These are phyloP conservation scores for Porphyrio hochstetteri DNA, from an alignment of 2,113 vertebrate species.

Conservation along the genomic window DNA sequence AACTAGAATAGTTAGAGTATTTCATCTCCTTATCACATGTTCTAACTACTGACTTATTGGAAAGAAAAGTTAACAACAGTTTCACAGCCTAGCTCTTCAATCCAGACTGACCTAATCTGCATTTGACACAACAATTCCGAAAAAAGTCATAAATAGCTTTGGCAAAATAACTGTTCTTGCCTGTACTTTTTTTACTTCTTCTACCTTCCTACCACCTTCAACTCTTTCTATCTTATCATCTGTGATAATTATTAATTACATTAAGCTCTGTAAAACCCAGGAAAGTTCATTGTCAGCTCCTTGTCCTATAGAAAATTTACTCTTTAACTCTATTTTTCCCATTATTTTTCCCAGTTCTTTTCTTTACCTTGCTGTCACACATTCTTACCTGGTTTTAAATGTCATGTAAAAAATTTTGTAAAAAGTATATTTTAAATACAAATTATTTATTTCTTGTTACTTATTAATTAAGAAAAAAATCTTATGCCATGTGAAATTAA, in stretches of 20 bases:
- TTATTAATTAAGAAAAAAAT: not conserved
- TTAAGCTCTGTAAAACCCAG: not conserved
- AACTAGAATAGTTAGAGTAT: not conserved
- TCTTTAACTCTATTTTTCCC: not conserved
- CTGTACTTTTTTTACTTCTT: not conserved
- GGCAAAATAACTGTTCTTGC: not conserved
- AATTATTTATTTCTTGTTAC: not conserved
- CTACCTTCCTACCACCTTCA: not conserved
- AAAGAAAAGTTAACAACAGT: not conserved
- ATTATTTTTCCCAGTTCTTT: not conserved
- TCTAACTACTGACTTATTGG: not conserved
- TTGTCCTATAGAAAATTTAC: not conserved
- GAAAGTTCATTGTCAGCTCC: not conserved
- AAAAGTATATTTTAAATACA: not conserved
- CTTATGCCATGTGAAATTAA: not conserved
- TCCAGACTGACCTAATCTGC: not conserved
- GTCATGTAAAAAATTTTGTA: not conserved
- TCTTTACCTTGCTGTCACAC: not conserved
- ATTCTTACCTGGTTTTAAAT: not conserved
- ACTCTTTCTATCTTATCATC: not conserved
- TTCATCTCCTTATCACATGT: not conserved
- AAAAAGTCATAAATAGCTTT: not conserved
- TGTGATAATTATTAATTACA: not conserved
- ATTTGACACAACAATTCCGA: not conserved
- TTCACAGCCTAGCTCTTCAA: not conserved